Evolutionary conservation across 1,140 invertebrate genomes (phyloP).

Genomic region (Bombus superbus): DNA sequence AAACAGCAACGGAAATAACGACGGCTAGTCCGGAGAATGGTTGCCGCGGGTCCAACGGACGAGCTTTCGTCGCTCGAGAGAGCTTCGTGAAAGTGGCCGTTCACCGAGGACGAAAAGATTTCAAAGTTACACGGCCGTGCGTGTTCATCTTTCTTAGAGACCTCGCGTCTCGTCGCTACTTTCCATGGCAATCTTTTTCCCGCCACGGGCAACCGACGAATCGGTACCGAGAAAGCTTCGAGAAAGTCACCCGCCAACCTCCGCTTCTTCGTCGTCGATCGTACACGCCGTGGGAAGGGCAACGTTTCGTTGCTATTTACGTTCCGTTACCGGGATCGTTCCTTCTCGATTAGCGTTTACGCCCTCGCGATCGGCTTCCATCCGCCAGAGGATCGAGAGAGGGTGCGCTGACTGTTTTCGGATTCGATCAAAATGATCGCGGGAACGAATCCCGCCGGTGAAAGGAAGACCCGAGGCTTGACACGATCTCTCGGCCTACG

Average conservation of each 20-base stretch:
- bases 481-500: conserved; percentile 18
- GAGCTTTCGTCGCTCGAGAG: conserved; percentile 40
- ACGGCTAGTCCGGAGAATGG: no score
- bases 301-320: neutral
- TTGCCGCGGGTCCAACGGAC: neutral
- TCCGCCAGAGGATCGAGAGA: neutral
- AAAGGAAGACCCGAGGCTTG: conserved; percentile 32
- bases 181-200: conserved; percentile 37
- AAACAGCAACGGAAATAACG: no score
- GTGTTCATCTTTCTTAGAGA: conserved; percentile 31
- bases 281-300: neutral
- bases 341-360: neutral
- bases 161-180: conserved; percentile 23
- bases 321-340: neutral
- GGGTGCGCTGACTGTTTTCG: neutral
- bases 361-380: neutral
- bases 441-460: conserved; percentile 13
- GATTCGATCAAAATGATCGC: neutral
- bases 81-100: conserved; percentile 52
- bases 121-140: neutral
- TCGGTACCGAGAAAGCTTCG: conserved; percentile 41
- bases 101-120: conserved; percentile 44
- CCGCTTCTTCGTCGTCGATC: neutral
- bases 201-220: conserved; percentile 3
- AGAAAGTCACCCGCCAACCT: conserved; percentile 32